phyloP scores from a whole-genome alignment of 2,888 invertebrate species.

The Xestia xanthographa region DNA sequence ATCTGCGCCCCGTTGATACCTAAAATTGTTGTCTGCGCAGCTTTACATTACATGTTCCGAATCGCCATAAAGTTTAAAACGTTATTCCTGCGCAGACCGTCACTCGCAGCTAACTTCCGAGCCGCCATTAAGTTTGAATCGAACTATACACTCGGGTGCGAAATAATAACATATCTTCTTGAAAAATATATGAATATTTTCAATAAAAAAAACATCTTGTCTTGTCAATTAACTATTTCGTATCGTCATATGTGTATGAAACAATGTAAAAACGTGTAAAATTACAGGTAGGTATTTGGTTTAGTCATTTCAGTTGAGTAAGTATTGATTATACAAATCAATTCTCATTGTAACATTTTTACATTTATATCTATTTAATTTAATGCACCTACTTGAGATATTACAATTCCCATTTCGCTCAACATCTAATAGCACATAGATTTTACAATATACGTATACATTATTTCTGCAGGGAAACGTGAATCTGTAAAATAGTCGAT shows the following conservation, averaged over 20 bases:
- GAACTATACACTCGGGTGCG: slow-evolving; percentile 34
- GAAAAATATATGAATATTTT: background rate
- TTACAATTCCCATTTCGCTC: slow-evolving; percentile 30
- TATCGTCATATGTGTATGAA: slow-evolving; percentile 6
- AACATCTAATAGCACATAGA: slow-evolving; percentile 49
- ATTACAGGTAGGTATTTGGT: slow-evolving; percentile 42
- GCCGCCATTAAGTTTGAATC: too few relatives aligned
- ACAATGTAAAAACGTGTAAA: slow-evolving; percentile 45
- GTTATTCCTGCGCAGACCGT: too few relatives aligned
- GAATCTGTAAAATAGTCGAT: slow-evolving; percentile 40
- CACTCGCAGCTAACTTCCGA: too few relatives aligned
- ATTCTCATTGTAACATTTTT: slow-evolving; percentile 7
- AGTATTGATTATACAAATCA: slow-evolving; percentile 21
- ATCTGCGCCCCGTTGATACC: too few relatives aligned
- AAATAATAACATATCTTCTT: background rate
- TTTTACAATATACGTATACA: slow-evolving; percentile 41
- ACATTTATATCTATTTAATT: slow-evolving; percentile 19
- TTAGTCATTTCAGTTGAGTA: slow-evolving; percentile 32
- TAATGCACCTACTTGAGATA: slow-evolving; percentile 46
- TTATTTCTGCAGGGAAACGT: slow-evolving; percentile 23
- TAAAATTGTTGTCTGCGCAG: too few relatives aligned
- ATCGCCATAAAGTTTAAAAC: too few relatives aligned
- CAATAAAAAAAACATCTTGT: too few relatives aligned
- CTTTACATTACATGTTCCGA: too few relatives aligned
- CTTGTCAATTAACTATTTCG: background rate